phyloP scores from a whole-genome alignment of 2,888 invertebrate genomes.

The Agrotis puta region DNA sequence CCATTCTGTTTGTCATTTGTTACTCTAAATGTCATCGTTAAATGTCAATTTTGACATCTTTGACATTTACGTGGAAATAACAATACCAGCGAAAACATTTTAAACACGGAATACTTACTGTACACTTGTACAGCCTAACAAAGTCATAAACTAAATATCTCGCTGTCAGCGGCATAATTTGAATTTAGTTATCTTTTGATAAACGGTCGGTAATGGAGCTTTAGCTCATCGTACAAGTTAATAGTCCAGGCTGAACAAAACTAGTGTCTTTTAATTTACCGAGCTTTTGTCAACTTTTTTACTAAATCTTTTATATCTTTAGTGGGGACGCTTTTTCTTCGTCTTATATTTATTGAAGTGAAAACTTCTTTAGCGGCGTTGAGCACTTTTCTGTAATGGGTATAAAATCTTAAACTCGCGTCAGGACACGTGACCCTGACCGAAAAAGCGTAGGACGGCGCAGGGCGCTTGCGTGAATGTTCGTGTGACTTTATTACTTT shows the following conservation, averaged over 20 bases:
- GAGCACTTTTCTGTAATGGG: too few species aligned
- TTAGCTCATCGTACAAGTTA: constrained; percentile 31
- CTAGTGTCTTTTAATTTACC: constrained; percentile 24
- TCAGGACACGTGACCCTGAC: too few species aligned
- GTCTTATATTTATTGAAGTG: constrained; percentile 24
- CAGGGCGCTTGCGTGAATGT: too few species aligned
- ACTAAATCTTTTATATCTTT: constrained; percentile 24
- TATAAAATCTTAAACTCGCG: too few species aligned
- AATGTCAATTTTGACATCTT: not conserved
- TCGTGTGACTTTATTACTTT: too few species aligned
- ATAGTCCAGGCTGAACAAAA: constrained; percentile 30
- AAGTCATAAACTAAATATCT: constrained; percentile 57
- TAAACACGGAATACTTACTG: constrained; percentile 34
- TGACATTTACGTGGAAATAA: constrained; percentile 37
- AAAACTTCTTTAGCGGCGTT: too few species aligned
- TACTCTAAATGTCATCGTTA: too few species aligned
- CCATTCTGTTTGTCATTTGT: too few species aligned
- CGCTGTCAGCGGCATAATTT: constrained; percentile 56
- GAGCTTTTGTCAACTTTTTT: constrained; percentile 21
- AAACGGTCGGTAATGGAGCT: constrained; percentile 49
- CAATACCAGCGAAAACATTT: constrained; percentile 23
- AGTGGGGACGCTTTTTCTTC: not conserved
- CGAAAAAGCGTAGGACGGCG: too few species aligned
- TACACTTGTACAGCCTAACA: constrained; percentile 25
- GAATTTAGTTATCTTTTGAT: constrained; percentile 61